A percentile compares a stretch with the other conserved stretches of the same genome.
These are phyloP conservation scores for Hydrozoanthus gracilis DNA, from an alignment of 92 coral and sea anemone species.

Conservation along the genomic window DNA sequence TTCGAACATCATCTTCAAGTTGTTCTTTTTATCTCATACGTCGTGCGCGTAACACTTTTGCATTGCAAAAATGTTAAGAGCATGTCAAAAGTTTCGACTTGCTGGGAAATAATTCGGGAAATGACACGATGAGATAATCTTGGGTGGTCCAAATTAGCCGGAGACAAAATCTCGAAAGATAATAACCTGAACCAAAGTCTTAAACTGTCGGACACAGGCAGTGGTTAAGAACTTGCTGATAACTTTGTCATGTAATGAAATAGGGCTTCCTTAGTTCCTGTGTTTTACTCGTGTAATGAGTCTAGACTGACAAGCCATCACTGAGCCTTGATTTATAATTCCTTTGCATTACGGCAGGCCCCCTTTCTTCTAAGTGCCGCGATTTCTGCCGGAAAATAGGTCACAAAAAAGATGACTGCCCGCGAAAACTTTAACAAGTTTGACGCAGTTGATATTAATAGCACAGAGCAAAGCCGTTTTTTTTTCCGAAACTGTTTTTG, in stretches of 20 bases:
- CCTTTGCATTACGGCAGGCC: not conserved
- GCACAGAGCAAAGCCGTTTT: not conserved
- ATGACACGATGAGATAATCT: not conserved
- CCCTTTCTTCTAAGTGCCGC: not conserved
- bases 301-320: not conserved
- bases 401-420: not conserved
- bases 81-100: not conserved
- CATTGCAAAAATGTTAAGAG: not conserved
- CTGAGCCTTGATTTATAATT: slow-evolving; percentile 27
- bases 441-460: not conserved
- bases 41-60: not conserved
- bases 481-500: not conserved
- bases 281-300: not conserved
- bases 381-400: slow-evolving; percentile 30
- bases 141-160: slow-evolving; percentile 34
- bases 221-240: not conserved
- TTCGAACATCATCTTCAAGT: too few species aligned
- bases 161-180: not conserved
- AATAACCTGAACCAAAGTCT: not conserved
- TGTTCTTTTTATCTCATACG: not conserved
- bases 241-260: not conserved
- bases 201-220: not conserved
- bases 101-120: not conserved
- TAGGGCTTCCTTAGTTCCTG: not conserved
- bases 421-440: not conserved